Conservation (phyloP, 2,888 invertebrate genomes). For the Phragmatobia fuliginosa region DNA sequence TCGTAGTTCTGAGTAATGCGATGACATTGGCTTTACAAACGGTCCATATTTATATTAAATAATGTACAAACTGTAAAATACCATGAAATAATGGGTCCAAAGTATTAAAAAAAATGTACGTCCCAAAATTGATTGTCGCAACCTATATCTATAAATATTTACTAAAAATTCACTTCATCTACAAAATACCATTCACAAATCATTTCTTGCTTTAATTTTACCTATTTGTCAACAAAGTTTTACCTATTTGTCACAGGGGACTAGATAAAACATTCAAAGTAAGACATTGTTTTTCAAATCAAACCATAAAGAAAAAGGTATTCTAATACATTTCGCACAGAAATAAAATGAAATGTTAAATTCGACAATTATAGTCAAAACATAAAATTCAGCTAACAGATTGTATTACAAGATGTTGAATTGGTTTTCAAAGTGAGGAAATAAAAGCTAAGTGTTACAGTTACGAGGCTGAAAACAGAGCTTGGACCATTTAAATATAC, state of each 20-base stretch:
- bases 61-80: background rate
- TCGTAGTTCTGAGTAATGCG: too few species aligned
- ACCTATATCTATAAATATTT: background rate
- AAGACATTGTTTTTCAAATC: background rate
- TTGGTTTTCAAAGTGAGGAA: background rate
- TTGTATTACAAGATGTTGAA: background rate
- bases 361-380: background rate
- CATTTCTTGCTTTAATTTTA: background rate
- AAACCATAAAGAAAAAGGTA: background rate
- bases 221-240: background rate
- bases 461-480: background rate
- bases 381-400: background rate
- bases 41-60: background rate
- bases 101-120: too few species aligned
- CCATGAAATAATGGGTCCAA: background rate
- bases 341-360: background rate
- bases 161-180: background rate
- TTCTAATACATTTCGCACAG: too few species aligned
- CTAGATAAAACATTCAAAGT: background rate
- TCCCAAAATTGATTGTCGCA: background rate
- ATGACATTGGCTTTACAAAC: too few species aligned
- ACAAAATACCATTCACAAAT: background rate
- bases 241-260: too few species aligned
- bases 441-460: background rate
- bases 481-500: too few species aligned